Conservation (phyloP, 2,888 invertebrate genomes). For the Nomada flava region DNA sequence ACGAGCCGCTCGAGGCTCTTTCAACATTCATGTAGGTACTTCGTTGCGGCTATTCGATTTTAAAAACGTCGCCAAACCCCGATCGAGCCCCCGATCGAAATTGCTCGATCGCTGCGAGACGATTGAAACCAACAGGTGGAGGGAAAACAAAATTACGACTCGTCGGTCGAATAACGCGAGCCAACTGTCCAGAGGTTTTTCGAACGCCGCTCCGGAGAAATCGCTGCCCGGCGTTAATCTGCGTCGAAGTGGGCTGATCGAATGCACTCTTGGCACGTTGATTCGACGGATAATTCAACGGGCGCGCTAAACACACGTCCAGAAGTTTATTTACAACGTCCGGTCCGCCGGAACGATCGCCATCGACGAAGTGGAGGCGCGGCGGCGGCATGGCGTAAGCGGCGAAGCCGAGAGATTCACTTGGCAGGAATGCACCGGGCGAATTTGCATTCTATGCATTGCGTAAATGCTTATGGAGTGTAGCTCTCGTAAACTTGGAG, state of each 20-base stretch:
- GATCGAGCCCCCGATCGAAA: background rate
- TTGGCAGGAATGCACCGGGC: slow-evolving; percentile 71
- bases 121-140: background rate
- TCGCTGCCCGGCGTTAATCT: background rate
- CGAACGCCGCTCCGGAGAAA: too few relatives aligned
- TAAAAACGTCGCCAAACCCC: slow-evolving; percentile 9
- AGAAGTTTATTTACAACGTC: slow-evolving; percentile 33
- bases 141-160: background rate
- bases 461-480: slow-evolving; percentile 67
- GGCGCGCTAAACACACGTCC: background rate
- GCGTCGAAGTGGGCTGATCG: background rate
- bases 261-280: too few relatives aligned
- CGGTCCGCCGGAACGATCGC: slow-evolving; percentile 40
- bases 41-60: slow-evolving; percentile 33
- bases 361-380: slow-evolving; percentile 15
- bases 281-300: slow-evolving; percentile 22
- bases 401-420: slow-evolving; percentile 66
- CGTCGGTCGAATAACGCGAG: background rate
- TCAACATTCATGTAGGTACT: slow-evolving; percentile 23
- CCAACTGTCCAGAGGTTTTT: background rate
- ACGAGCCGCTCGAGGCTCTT: slow-evolving; percentile 11
- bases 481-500: slow-evolving; percentile 50
- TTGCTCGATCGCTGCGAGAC: slow-evolving; percentile 4
- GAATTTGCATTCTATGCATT: slow-evolving; percentile 80
- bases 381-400: slow-evolving; percentile 21